Conservation (phyloP, 2,113 vertebrate species). For the Ammodramus savannarum region DNA sequence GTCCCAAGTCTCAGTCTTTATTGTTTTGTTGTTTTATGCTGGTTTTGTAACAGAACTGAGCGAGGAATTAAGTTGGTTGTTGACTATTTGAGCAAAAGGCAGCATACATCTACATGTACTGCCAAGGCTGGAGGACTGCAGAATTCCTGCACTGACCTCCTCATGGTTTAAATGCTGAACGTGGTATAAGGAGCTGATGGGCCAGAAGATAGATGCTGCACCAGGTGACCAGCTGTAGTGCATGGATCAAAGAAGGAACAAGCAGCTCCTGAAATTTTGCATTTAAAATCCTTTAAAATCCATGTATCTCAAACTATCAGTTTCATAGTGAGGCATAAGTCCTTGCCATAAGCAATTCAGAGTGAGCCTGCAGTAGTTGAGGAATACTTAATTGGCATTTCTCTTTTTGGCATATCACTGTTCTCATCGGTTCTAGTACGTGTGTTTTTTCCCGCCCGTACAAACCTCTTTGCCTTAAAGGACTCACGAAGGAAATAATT, state of each 20-base stretch:
- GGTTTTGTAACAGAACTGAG: not conserved
- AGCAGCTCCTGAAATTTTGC: not conserved
- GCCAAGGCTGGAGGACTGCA: not conserved
- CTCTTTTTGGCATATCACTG: constrained; percentile 14
- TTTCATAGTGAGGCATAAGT: not conserved
- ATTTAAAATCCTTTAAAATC: not conserved
- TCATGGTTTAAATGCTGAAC: not conserved
- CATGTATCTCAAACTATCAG: not conserved
- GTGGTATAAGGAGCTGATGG: not conserved
- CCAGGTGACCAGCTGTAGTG: not conserved
- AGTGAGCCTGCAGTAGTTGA: not conserved
- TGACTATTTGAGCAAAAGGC: not conserved
- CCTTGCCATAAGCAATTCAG: not conserved
- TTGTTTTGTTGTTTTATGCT: not conserved
- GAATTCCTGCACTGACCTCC: not conserved
- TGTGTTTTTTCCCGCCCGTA: not conserved
- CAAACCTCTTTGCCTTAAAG: constrained; percentile 13
- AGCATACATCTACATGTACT: not conserved
- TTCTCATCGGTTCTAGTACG: not conserved
- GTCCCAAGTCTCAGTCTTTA: not conserved
- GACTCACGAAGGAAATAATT: constrained; percentile 34
- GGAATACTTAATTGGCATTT: not conserved
- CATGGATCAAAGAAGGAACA: not conserved
- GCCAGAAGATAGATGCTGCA: not conserved
- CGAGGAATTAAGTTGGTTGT: not conserved